These are phyloP conservation scores for Eubasilissa regina DNA, from an alignment of 1,140 invertebrate genomes.

Conservation along the genomic window DNA sequence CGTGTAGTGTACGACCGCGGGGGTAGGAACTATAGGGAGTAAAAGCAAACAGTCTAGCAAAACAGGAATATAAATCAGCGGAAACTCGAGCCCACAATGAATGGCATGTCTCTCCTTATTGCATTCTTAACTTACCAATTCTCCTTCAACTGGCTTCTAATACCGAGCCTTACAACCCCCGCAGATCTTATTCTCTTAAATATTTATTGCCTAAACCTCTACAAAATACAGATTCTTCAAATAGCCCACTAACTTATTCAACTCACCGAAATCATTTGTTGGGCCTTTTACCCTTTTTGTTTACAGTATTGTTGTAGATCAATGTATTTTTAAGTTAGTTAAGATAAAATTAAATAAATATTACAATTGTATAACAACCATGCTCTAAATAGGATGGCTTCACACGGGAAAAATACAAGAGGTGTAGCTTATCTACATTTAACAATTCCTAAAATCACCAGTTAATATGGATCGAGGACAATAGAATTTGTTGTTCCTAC, in stretches of 20 bases:
- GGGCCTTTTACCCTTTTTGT: not conserved
- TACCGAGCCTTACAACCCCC: not conserved
- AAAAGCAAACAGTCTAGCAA: not conserved
- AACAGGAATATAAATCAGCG: slow-evolving; percentile 25
- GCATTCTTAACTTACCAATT: slow-evolving; percentile 11
- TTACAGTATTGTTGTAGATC: no score
- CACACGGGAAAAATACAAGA: no score
- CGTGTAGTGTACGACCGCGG: not conserved
- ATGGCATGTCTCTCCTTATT: slow-evolving; percentile 8
- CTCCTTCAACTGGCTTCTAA: not conserved
- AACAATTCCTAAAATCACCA: no score
- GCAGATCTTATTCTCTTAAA: not conserved
- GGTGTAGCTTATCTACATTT: no score
- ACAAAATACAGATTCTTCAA: not conserved
- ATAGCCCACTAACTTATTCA: not conserved
- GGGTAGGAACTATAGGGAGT: not conserved
- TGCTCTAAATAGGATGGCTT: no score
- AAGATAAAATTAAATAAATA: not conserved
- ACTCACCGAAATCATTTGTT: not conserved
- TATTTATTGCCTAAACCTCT: not conserved
- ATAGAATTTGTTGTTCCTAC: no score
- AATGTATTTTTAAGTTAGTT: not conserved
- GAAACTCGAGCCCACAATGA: not conserved
- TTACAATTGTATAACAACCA: no score
- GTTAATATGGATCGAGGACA: no score